Evolutionary conservation across 2,888 invertebrate genomes (phyloP), one percentile per base, ranked within the genome.

Genomic region (Eupithecia inturbata): DNA sequence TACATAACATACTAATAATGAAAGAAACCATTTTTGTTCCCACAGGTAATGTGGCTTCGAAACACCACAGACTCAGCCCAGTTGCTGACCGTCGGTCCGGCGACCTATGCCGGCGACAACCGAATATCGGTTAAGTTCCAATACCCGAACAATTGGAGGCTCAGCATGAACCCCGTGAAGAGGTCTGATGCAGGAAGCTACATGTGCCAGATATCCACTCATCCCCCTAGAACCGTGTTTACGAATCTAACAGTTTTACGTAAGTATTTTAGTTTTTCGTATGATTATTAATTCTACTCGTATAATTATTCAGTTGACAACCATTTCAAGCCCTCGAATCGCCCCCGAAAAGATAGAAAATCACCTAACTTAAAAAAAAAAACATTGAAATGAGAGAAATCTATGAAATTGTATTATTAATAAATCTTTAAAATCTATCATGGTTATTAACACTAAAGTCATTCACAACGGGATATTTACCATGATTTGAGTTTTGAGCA

Each of bases 151-250:
- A 96, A 96, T 85, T 96, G 96, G 96, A 94, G 96, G 73, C 91
- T 96, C 60, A 95, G 95, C 82, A 97, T 97, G 85, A 96, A 96
- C 86, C 96, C 96, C 71, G 96, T 97, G 53, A 96, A 96, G 83
- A 95, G 95, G 77, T 95, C 96, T 41, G 97, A 97, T 85, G 96
- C 96, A 64, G 97, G 97, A 31, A 92, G 96, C 73, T 97, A 97
- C 87, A 96, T 97, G 95, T 97, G 97, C 91, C 97, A 97, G 95
- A 96, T 97, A 87, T 97, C 97, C 73, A 97, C 97, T 64, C 96
- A 97, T 91, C 97, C 97, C 31, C 97, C 97, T 33, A 95, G 96
- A 82, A 96, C 97, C 81, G 96, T 97, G 85, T 95, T 96, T 84
- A 96, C 97, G 76, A 97, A 97, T 87, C 95, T 97, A 81, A 96